phyloP scores from a whole-genome alignment of 2,888 invertebrate genomes.

The Brachyptera risi region DNA sequence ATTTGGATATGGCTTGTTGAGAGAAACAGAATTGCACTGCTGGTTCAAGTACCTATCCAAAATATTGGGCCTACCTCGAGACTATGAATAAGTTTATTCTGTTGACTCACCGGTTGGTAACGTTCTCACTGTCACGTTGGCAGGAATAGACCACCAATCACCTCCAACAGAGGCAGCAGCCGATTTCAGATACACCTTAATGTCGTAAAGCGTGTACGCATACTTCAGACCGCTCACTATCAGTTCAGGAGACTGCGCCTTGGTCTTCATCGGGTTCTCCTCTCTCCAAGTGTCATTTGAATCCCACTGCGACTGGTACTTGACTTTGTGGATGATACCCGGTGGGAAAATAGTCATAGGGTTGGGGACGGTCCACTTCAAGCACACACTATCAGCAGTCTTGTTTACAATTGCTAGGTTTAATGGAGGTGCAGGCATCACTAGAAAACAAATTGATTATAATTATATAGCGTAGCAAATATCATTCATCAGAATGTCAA shows the following conservation, averaged over 20 bases:
- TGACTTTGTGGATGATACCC: slow-evolving; percentile 50
- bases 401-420: slow-evolving; percentile 47
- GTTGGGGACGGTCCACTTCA: slow-evolving; percentile 50
- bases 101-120: slow-evolving; percentile 30
- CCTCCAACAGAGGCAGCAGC: slow-evolving; percentile 50
- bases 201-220: slow-evolving; percentile 65
- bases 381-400: slow-evolving; percentile 47
- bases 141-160: slow-evolving; percentile 66
- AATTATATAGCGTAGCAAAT: too few species aligned
- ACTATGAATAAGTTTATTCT: too few species aligned
- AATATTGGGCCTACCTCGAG: too few species aligned
- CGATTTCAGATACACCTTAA: slow-evolving; percentile 64
- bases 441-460: slow-evolving; percentile 43
- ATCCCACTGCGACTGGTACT: slow-evolving; percentile 51
- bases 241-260: slow-evolving; percentile 27
- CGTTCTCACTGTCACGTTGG: slow-evolving; percentile 58
- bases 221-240: slow-evolving; percentile 57
- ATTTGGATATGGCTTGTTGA: too few species aligned
- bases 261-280: slow-evolving; percentile 36
- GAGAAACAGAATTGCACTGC: too few species aligned
- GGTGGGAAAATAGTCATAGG: slow-evolving; percentile 50
- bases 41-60: too few species aligned
- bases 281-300: slow-evolving; percentile 48
- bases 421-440: slow-evolving; percentile 49
- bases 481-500: too few species aligned